Evolutionary conservation across 2,888 invertebrate genomes (phyloP), one percentile per base, ranked within the genome.

Genomic region (Plebejus melissa): DNA sequence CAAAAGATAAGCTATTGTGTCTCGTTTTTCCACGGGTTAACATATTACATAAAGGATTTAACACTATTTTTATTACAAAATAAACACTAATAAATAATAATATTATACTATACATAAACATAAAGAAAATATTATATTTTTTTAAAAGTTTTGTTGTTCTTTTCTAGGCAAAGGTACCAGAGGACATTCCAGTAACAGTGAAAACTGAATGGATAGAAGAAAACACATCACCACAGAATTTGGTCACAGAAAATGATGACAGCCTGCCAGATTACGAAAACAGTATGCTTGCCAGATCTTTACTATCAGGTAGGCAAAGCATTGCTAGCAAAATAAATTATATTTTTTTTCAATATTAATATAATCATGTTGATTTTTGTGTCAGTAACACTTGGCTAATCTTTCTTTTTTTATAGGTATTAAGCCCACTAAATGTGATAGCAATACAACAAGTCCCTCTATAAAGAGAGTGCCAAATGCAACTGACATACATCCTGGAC

Each of bases 231-330:
- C 87, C 88, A 69, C 81, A 84, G 77, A 83, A 82, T 74, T 82
- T 83, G 65, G 87, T 86, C 79, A 87, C 87, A 28, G 93, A 93
- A 81, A 92, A 90, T 85, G 91, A 93, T 77, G 91, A 93, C 74
- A 90, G 90, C 84, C 88, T 90, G 82, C 92, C 94, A 58, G 92
- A 91, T 85, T 94, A 94, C 80, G 94, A 94, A 82, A 94, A 94
- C 81, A 94, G 94, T 77, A 94, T 94, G 94, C 90, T 94, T 83
- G 94, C 94, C 82, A 88, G 94, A 79, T 94, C 94, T 75, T 83
- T 94, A 76, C 84, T 94, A 9, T 93, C 93, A 86, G 94, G 94
- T 94, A 76, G 46, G 72, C 32, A 11, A 60, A 28, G 7, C 38
- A 16, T 38, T 38, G n/a, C 3, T 41, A 38, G 7, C 22, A 2